These are phyloP conservation scores for Crenuchus spilurus DNA, from an alignment of 2,797 vertebrate species.

Conservation along the genomic window DNA sequence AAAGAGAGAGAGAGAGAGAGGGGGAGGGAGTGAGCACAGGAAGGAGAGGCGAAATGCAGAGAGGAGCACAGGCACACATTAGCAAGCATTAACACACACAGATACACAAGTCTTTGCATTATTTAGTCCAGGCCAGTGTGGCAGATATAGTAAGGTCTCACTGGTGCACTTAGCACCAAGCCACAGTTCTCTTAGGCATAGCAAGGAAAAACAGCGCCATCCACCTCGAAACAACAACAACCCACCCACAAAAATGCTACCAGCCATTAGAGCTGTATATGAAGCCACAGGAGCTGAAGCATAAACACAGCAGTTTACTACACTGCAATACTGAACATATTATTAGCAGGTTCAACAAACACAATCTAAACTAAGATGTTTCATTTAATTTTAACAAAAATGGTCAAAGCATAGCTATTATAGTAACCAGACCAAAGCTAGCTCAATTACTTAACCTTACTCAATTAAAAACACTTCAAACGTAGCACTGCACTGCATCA, in stretches of 20 bases:
- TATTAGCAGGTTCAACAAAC: neutral
- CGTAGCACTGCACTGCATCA: no score
- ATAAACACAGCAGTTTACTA: neutral
- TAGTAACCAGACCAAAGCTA: neutral
- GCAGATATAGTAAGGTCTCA: constrained; percentile 22
- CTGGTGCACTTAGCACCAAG: constrained; percentile 41
- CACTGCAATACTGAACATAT: neutral
- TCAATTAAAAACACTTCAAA: no score
- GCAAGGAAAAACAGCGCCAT: neutral
- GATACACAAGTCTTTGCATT: constrained; percentile 47
- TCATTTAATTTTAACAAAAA: neutral
- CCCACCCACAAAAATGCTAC: neutral
- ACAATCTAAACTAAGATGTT: neutral
- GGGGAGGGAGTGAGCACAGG: neutral
- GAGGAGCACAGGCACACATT: constrained; percentile 44
- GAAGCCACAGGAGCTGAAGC: neutral
- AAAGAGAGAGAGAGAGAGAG: constrained; percentile 46
- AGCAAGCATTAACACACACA: constrained; percentile 40
- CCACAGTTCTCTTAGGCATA: constrained; percentile 38
- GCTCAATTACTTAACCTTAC: no score
- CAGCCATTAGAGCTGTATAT: neutral
- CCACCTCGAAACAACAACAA: neutral
- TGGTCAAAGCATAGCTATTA: neutral
- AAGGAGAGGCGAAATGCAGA: constrained; percentile 24
- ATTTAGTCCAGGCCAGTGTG: constrained; percentile 49